Evolutionary conservation across 2,797 vertebrate species (phyloP).

Genomic region (Hippopotamyrus pictus): DNA sequence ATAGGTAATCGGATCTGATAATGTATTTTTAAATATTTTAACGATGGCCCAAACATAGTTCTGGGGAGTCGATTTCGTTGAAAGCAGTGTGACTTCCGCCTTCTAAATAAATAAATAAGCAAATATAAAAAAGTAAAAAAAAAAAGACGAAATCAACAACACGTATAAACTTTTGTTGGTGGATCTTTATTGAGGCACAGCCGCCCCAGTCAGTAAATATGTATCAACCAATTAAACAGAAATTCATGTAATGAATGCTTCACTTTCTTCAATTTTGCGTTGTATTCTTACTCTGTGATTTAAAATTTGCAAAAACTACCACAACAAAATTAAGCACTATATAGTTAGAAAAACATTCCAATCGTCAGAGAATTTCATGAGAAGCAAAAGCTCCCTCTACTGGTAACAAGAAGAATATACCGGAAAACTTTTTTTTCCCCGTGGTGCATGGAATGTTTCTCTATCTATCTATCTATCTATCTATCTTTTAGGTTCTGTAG

Average conservation of each 20-base stretch:
- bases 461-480: background rate
- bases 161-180: background rate
- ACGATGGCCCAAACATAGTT: background rate
- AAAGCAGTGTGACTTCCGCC: background rate
- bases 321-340: background rate
- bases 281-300: constrained; percentile 4
- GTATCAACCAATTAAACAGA: background rate
- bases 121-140: background rate
- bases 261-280: background rate
- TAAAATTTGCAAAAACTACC: background rate
- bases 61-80: background rate
- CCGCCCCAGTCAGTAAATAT: background rate
- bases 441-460: background rate
- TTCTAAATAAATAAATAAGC: background rate
- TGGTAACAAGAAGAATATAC: constrained; percentile 19
- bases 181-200: background rate
- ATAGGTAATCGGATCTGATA: background rate
- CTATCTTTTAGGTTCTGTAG: background rate
- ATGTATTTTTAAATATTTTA: background rate
- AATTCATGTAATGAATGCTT: background rate
- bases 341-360: background rate
- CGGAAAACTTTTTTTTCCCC: background rate
- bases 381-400: constrained; percentile 54
- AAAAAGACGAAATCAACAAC: background rate
- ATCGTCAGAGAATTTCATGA: background rate